Evolutionary conservation across 2,113 vertebrate species (phyloP), one percentile per base, ranked within the genome.

Genomic region (western clawed frog (Xenopus tropicalis)): DNA sequence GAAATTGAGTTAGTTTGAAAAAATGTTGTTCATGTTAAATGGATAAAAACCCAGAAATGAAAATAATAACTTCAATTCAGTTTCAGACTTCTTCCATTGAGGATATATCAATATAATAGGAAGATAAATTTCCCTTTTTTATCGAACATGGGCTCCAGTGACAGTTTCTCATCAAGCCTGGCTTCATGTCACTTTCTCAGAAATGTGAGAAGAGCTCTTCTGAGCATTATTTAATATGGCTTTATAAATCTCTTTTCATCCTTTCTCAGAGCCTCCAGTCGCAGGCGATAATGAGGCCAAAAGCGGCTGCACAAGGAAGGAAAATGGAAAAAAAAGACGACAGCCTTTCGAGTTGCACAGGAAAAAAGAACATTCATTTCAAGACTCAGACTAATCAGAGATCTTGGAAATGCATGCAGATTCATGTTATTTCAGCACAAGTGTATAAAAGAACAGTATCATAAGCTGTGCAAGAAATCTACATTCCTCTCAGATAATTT

Each of bases 191-290:
- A 72, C 62, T 48, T 57, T 72, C 64, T 37, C 62, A 58, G 61
- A 62, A 72, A 58, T 57, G 61, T 44, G 51, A 72, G 52, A 23
- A 66, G 62, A 72, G 43, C 37, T 42, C 62, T 66, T 65, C 63
- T 65, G 71, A 72, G 62, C 64, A 72, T 72, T 72, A 66, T 72
- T 72, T 57, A 72, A 66, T 66, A 68, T 54, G 46, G 48, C 48
- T 56, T 68, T 29, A 54, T 48, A 57, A 21, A 66, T 66, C 20
- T 66, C 62, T 61, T 72, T 72, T 72, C 71, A 72, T 72, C 71
- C 61, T 46, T 37, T 58, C 46, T 43, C 37, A 20, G 42, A 72
- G 20, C 37, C 71, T 65, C 48, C 71, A 72, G 66, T 66, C 7
- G 21, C 29, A 2, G 71, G 14, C 22, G 51, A 72, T 72, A 66